Evolutionary conservation across 2,113 vertebrate genomes (phyloP), one percentile per base, ranked within the genome.

Genomic region (Oryzias curvinotus): DNA sequence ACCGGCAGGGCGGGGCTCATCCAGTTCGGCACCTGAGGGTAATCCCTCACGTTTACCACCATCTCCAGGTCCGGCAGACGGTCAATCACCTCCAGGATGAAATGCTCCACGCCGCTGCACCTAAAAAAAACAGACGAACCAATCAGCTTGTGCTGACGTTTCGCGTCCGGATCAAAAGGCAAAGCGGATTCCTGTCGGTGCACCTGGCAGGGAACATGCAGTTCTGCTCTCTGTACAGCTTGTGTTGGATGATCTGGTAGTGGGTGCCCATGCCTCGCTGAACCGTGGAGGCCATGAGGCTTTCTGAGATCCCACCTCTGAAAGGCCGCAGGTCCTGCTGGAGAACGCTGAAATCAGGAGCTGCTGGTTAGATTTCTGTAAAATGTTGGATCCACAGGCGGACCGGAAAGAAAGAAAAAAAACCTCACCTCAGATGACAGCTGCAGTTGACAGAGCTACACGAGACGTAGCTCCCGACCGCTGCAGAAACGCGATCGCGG

Each of bases 191-290:
- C 43, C 13, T 15, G 13, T 16, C 12, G 13, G 7, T 54, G 82
- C 75, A 99, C 97, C 97, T 95, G 26, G 97, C 96, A 48, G 96
- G 95, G 71, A 99, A 99, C 95, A 99, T 95, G 68, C 97, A 99
- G 80, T 92, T 95, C 47, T 88, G 89, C 82, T 98, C 96, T 55
- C 97, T 91, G 87, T 96, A 99, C 56, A 99, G 52, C 71, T 90
- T 94, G 57, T 94, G 92, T 41, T 85, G 90, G 63, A 97, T 90
- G 65, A 99, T 89, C 85, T 99, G 97, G 87, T 99, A 99, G 81
- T 98, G 96, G 0, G 96, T 98, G 17, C 97, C 97, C 0, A 98
- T 88, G 43, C 93, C 95, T 52, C 92, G 91, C 21, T 87, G 90
- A 44, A 98, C 73, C 0, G 93, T 91, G 0, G 93, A 86, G 0